A percentile compares a stretch with the other conserved stretches of the same genome.
phyloP scores from a whole-genome alignment of 2,888 invertebrate species.

The Diadromus collaris region DNA sequence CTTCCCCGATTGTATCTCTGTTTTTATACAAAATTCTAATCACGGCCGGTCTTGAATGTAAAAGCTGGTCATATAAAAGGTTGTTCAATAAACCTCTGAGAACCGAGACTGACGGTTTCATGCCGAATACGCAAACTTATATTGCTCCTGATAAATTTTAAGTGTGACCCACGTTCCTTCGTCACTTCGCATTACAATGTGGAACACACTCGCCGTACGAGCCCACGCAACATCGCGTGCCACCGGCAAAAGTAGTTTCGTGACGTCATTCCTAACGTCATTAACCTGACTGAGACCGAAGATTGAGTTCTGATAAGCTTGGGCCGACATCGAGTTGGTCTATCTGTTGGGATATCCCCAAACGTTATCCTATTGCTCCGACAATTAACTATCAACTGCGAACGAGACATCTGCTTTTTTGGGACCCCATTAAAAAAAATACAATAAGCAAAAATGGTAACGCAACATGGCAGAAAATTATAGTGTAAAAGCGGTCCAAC shows the following conservation, averaged over 20 bases:
- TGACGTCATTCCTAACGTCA: constrained; percentile 68
- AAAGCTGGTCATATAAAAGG: background rate
- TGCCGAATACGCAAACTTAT: background rate
- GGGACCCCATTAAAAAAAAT: no score
- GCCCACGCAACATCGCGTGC: constrained; percentile 73
- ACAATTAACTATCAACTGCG: background rate
- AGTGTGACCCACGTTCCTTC: background rate
- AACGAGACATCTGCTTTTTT: background rate
- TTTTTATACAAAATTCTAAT: background rate
- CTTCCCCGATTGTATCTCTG: background rate
- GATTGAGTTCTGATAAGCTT: constrained; percentile 25
- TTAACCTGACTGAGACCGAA: constrained; percentile 60
- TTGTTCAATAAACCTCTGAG: background rate
- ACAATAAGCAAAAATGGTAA: no score
- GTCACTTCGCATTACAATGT: constrained; percentile 58
- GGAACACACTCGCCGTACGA: constrained; percentile 62
- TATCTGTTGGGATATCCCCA: constrained; percentile 21
- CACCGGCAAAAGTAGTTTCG: constrained; percentile 48
- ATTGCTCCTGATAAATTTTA: constrained; percentile 41
- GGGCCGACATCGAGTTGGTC: background rate
- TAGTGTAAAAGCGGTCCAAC: no score
- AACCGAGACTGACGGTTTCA: background rate
- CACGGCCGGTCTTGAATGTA: background rate
- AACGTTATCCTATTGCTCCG: background rate
- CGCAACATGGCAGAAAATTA: no score